Base-by-base conservation (phyloP, 1,140 invertebrate species). In the Tigriopus japonicus region DNA sequence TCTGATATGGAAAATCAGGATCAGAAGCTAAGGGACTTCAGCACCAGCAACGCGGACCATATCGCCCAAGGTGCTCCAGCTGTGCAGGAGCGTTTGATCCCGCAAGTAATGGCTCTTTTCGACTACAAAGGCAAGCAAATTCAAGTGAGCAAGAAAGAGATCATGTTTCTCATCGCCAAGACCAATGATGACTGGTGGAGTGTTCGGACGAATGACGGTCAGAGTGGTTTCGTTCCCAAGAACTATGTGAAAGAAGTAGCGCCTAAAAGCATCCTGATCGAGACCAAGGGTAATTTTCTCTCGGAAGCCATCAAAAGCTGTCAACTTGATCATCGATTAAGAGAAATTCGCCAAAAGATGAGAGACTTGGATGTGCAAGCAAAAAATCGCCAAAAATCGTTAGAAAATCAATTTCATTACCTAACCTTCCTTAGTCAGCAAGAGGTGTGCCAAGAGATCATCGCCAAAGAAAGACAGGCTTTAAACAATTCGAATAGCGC, bases 151-250 rank as follows among this genome's bases (percentile, higher is more conserved):
- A 97, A 96, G 74, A 89, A 87, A 60, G 90, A 94, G 73, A 81
- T 82, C 2, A 88, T 98, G 85, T 84, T 93, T 66, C 74, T 98
- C 1, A 75, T 97, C 52, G 89, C 85, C 67, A 93, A 94, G 74
- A 95, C 89, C 0, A 98, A 97, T 71, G 79, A 83, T 0, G 95
- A 98, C 71, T 98, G 95, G 94, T 98, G 95, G 95, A 89, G 87
- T 66, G 86, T 97, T 5, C 76, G 91, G 13, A 95, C 93, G 74
- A 78, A 80, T 0, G 88, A 90, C 68, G 86, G 91, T 0, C 79
- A 81, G 0, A 92, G 97, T 68, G 94, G 94, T 12, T 98, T 96
- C 73, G 92, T 96, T 1, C 95, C 95, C 0, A 91, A 92, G 0
- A 97, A 96, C 72, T 98, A 98, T 72, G 89, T 98, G 0, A 80